These are phyloP conservation scores for Acanthosoma haemorrhoidale DNA, from an alignment of 2,888 invertebrate genomes.

Conservation along the genomic window DNA sequence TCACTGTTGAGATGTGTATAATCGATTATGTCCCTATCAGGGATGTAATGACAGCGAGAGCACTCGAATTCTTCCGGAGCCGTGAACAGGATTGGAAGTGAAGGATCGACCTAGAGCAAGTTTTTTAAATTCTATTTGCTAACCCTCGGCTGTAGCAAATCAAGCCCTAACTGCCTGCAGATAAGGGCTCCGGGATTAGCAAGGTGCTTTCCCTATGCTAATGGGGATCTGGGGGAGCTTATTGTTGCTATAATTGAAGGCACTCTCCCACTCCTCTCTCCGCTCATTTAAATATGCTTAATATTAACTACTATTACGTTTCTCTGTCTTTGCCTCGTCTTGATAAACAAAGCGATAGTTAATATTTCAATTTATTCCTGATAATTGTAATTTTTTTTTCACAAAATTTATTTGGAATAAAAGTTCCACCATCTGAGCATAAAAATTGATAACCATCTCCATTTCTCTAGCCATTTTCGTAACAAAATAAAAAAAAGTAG, in stretches of 20 bases:
- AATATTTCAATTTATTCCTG: too few species aligned
- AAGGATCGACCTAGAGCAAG: not conserved
- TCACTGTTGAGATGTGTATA: too few species aligned
- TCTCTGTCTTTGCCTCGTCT: not conserved
- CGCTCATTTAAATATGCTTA: constrained; percentile 24
- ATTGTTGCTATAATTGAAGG: constrained; percentile 19
- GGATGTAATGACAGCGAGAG: not conserved
- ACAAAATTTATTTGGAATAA: too few species aligned
- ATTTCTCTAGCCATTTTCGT: too few species aligned
- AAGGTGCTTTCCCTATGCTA: constrained; percentile 10
- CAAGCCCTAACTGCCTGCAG: constrained; percentile 9
- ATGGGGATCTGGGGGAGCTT: not conserved
- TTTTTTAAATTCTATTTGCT: constrained; percentile 21
- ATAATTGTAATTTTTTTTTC: too few species aligned
- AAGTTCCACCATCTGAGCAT: too few species aligned
- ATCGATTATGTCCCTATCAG: not conserved
- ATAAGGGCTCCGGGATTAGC: constrained; percentile 23
- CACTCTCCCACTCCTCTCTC: not conserved
- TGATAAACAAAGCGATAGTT: too few species aligned
- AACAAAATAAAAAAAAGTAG: too few species aligned
- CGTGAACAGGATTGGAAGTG: constrained; percentile 15
- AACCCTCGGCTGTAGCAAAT: not conserved
- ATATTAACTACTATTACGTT: constrained; percentile 7
- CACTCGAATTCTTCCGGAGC: not conserved
- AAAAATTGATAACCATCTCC: too few species aligned